A percentile compares a stretch with the other conserved stretches of the same genome.
Conservation (phyloP, 2,888 invertebrate genomes). For the Protonemura montana region DNA sequence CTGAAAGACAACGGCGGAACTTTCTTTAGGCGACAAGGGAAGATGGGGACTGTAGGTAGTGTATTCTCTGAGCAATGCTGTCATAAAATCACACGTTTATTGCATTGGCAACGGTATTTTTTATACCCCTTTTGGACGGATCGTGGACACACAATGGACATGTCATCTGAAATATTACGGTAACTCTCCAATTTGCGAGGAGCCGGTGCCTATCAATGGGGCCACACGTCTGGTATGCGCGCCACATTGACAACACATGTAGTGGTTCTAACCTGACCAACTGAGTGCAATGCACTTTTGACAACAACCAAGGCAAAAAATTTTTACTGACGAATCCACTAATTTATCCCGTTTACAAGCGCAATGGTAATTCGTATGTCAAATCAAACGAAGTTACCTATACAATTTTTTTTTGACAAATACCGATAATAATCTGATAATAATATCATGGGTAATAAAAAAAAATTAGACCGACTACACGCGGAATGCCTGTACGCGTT, state of each 20-base stretch:
- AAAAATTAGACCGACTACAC: not conserved
- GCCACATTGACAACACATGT: not conserved
- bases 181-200: not conserved
- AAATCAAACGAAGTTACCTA: constrained; percentile 30
- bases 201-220: not conserved
- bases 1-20: not conserved
- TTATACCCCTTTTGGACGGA: not conserved
- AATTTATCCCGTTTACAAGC: not conserved
- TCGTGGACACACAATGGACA: not conserved
- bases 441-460: not conserved
- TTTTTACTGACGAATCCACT: constrained; percentile 27
- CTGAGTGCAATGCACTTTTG: not conserved
- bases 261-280: no score
- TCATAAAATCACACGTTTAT: constrained; percentile 20
- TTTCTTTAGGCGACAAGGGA: not conserved
- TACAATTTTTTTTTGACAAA: constrained; percentile 37
- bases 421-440: constrained; percentile 34
- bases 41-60: no score
- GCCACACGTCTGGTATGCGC: not conserved
- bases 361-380: constrained; percentile 19
- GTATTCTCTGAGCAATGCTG: not conserved
- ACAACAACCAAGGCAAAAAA: not conserved
- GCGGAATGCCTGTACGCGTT: not conserved
- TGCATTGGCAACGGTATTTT: not conserved
- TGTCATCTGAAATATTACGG: not conserved